These are phyloP conservation scores for Sesia bembeciformis DNA, from an alignment of 2,888 invertebrate genomes.

Conservation along the genomic window DNA sequence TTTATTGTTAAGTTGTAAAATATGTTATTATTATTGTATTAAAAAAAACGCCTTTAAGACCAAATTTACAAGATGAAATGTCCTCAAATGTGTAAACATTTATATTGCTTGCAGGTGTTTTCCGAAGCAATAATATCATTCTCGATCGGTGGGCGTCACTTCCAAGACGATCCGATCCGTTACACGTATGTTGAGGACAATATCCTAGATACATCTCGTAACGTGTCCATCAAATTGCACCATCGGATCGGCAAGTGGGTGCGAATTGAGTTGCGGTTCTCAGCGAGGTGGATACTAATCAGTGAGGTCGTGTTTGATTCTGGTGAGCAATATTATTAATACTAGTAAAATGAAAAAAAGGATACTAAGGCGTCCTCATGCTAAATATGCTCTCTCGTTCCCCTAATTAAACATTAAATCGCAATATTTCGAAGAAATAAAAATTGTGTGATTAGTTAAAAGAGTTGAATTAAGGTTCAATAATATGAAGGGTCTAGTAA, in stretches of 20 bases:
- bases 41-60: too few species aligned
- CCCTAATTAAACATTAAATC: too few species aligned
- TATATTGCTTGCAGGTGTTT: slow-evolving; percentile 77
- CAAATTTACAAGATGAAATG: too few species aligned
- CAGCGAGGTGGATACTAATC: slow-evolving; percentile 90
- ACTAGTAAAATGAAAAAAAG: too few species aligned
- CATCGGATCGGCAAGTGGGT: slow-evolving; percentile 88
- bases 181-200: slow-evolving; percentile 83
- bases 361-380: too few species aligned
- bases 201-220: slow-evolving; percentile 86
- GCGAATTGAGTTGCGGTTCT: slow-evolving; percentile 84
- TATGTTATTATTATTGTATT: too few species aligned
- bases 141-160: slow-evolving; percentile 86
- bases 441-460: too few species aligned
- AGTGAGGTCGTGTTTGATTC: slow-evolving; percentile 93
- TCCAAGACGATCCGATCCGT: slow-evolving; percentile 83
- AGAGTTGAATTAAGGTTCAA: too few species aligned
- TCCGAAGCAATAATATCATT: slow-evolving; percentile 86
- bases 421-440: too few species aligned
- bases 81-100: background rate
- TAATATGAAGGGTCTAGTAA: too few species aligned
- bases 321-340: slow-evolving; percentile 52
- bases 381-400: too few species aligned
- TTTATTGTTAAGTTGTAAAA: too few species aligned
- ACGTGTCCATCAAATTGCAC: slow-evolving; percentile 87